Conservation (phyloP, 2,888 invertebrate species). For the Shargacucullia verbasci region DNA sequence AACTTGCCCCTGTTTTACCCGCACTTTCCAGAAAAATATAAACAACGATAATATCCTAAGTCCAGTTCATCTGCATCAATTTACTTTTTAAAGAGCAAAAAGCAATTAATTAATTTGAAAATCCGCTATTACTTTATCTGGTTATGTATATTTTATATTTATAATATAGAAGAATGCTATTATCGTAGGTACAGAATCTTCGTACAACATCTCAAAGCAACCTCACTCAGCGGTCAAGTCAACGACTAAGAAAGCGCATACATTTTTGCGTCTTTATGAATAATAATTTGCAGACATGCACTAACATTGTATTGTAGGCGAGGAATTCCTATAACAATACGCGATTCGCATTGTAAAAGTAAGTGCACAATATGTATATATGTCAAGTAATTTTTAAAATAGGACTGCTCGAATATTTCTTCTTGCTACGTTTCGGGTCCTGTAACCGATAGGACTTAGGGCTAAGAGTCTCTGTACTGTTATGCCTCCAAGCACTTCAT, state of each 20-base stretch:
- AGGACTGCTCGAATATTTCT: background rate
- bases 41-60: no score
- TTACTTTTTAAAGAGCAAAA: no score
- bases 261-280: constrained; percentile 40
- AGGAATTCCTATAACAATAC: constrained; percentile 44
- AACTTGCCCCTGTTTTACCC: no score
- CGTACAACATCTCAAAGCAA: constrained; percentile 3
- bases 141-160: no score
- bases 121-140: no score
- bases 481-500: no score
- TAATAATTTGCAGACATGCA: constrained; percentile 40
- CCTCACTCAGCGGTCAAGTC: constrained; percentile 7
- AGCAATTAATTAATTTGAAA: no score
- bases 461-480: no score
- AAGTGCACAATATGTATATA: constrained; percentile 17
- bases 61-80: no score
- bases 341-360: constrained; percentile 30
- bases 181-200: constrained; percentile 15
- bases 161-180: background rate
- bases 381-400: constrained; percentile 19
- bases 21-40: no score
- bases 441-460: background rate
- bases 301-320: constrained; percentile 29
- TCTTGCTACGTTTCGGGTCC: background rate
- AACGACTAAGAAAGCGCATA: constrained; percentile 19